Conservation (phyloP, 2,113 vertebrate species). For the Syrrhaptes paradoxus region DNA sequence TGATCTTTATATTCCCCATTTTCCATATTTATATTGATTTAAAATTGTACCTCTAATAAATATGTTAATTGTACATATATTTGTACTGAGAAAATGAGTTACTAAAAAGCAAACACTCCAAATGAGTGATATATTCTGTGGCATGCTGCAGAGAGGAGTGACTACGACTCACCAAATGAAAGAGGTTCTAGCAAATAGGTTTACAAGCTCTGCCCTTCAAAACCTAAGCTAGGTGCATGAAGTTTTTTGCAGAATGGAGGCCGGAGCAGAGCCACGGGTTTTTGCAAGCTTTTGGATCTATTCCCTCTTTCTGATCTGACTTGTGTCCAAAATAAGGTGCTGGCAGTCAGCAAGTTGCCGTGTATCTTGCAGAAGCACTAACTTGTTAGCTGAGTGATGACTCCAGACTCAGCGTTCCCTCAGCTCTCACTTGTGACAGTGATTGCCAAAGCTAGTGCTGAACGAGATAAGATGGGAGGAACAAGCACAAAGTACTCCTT, state of each 20-base stretch:
- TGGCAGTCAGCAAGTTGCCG: slow-evolving; percentile 12
- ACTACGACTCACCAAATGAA: background rate
- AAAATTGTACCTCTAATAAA: background rate
- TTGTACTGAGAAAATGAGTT: background rate
- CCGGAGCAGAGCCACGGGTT: background rate
- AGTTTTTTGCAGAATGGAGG: background rate
- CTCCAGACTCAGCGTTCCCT: slow-evolving; percentile 55
- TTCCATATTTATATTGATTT: background rate
- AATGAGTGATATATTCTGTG: background rate
- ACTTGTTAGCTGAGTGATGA: slow-evolving; percentile 62
- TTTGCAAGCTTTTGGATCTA: background rate
- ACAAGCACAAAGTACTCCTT: slow-evolving; percentile 6
- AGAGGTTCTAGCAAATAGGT: background rate
- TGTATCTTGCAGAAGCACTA: slow-evolving; percentile 20
- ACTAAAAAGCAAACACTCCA: background rate
- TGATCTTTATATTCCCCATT: background rate
- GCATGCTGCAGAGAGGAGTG: background rate
- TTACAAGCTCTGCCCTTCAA: background rate
- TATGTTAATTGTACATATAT: background rate
- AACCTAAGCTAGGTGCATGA: background rate
- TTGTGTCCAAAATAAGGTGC: slow-evolving; percentile 37
- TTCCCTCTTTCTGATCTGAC: background rate
- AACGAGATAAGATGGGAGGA: slow-evolving; percentile 29
- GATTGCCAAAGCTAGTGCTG: slow-evolving; percentile 25
- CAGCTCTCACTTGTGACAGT: slow-evolving; percentile 56